Evolutionary conservation across 2,113 vertebrate genomes (phyloP), one percentile per base, ranked within the genome.

Genomic region (Clinocottus analis): DNA sequence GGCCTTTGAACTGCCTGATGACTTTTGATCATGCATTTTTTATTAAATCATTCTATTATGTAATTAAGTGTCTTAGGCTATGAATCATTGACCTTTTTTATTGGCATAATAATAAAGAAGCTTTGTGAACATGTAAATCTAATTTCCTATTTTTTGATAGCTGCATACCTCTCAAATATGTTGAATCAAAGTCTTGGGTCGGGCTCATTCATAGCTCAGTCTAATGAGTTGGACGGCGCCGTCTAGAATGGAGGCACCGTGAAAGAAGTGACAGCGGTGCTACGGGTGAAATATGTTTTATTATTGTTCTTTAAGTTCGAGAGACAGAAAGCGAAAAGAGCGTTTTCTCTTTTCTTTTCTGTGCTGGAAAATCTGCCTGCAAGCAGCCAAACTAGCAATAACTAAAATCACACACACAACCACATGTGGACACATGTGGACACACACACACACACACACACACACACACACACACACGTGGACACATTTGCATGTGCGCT

Each of bases 301-400:
- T 23, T 23, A 53, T 53, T 9, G 2, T 17, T 53, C 49, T 53
- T 23, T 53, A n/a, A 23, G 49, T 53, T 3, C 4, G 21, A 4
- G 9, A 70, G 41, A 64, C 14, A 23, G 21, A 51, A 19, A 21
- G 58, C 21, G 9, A 39, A 12, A 11, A 16, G 16, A 59, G 3
- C 7, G 0, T 5, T 59, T 59, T 59, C 31, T 33, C 25, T 43
- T 60, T 53, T 41, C 5, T 37, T 49, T 56, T 63, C 39, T 27
- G 13, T 27, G 53, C 35, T 1, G 35, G 21, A 11, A 47, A 60
- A 41, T 25, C 35, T 23, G 39, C 16, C 45, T 62, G 51, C 29
- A 41, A 67, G 49, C 58, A 51, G 70, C 49, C 62, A 45, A 76
- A 53, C 7, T 53, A 29, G 17, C 43, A 35, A 43, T 5, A n/a